phyloP scores from a whole-genome alignment of 1,140 invertebrate genomes.

The Heliconius himera region DNA sequence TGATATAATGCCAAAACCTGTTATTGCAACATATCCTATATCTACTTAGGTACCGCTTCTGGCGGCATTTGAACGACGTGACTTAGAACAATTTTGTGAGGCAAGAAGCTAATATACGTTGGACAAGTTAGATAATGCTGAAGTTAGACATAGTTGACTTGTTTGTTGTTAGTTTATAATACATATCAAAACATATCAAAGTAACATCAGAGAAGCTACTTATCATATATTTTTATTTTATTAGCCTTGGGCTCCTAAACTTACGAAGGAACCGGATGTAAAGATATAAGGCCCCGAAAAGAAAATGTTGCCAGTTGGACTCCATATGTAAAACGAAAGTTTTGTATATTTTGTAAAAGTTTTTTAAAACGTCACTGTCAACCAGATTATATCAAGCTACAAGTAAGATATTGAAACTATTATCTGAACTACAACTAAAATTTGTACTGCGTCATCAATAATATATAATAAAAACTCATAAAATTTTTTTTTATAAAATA shows the following conservation, averaged over 20 bases:
- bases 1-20: no score
- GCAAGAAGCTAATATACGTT: background rate
- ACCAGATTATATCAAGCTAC: background rate
- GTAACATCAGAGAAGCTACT: no score
- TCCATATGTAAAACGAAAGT: no score
- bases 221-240: no score
- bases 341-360: no score
- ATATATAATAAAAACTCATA: background rate
- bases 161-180: background rate
- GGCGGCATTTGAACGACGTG: conserved; percentile 7
- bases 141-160: background rate
- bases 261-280: no score
- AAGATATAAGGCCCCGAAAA: no score
- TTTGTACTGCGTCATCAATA: no score
- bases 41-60: background rate
- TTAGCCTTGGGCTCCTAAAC: no score
- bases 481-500: background rate
- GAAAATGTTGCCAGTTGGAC: no score
- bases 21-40: background rate
- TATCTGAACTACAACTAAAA: background rate
- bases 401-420: background rate
- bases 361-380: no score
- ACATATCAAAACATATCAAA: no score
- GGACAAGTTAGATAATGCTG: background rate
- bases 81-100: conserved; percentile 3